Evolutionary conservation across 2,113 vertebrate genomes (phyloP).

Genomic region (Geothlypis trichas): DNA sequence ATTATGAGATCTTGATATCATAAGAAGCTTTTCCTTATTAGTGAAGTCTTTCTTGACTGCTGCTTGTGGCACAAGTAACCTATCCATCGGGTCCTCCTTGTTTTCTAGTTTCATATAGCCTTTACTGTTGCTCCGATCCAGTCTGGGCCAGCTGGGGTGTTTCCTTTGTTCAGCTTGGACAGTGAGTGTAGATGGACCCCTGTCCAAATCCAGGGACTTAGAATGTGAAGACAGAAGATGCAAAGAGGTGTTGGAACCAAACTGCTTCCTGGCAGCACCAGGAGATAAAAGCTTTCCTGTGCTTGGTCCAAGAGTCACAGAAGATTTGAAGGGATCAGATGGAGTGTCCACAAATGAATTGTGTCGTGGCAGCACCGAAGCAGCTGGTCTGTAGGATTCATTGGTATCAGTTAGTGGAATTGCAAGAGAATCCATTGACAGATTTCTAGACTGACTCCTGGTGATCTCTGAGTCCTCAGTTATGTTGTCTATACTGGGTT

Average conservation of each 20-base stretch:
- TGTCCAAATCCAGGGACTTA: constrained; percentile 94
- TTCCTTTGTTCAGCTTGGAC: constrained; percentile 92
- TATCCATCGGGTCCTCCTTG: constrained; percentile 92
- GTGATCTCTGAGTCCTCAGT: constrained; percentile 84
- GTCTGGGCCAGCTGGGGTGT: constrained; percentile 95
- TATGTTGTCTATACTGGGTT: constrained; percentile 92
- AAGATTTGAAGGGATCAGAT: constrained; percentile 75
- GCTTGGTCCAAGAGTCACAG: constrained; percentile 77
- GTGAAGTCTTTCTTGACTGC: constrained; percentile 86
- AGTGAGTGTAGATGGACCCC: constrained; percentile 81
- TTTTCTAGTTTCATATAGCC: constrained; percentile 94
- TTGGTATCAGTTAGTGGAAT: constrained; percentile 80
- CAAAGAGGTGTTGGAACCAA: constrained; percentile 93
- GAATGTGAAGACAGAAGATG: constrained; percentile 92
- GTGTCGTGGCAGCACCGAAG: constrained; percentile 77
- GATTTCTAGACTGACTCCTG: constrained; percentile 72
- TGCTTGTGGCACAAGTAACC: constrained; percentile 75
- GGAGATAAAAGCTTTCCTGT: constrained; percentile 90
- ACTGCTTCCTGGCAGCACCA: constrained; percentile 87
- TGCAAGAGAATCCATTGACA: constrained; percentile 86
- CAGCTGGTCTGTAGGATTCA: constrained; percentile 79
- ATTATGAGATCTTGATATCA: constrained; percentile 98
- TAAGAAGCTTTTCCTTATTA: constrained; percentile 96
- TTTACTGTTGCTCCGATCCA: constrained; percentile 95
- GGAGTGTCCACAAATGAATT: constrained; percentile 81